Evolutionary conservation across 2,797 vertebrate species (phyloP), one percentile per base, ranked within the genome.

Genomic region (Triplophysa bombifrons): DNA sequence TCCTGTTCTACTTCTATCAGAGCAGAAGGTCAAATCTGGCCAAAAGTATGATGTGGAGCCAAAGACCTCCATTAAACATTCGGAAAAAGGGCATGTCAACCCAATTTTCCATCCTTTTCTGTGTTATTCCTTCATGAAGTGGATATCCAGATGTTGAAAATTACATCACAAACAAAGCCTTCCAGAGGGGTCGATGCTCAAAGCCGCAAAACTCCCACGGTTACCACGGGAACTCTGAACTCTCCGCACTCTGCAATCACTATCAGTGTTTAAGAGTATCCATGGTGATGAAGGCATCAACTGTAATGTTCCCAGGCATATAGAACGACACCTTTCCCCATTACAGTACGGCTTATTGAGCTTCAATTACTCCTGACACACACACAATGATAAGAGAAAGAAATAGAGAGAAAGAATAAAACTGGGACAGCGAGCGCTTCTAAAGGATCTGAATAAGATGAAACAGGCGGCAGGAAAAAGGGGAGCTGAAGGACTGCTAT

Each of bases 401-500:
- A 70, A 38, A 56, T 44, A 27, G 46, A 77, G 56, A 73, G 56
- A 74, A 51, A 48, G 66, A 79, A 67, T 46, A 38, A 69, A 69
- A 30, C 69, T 41, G 22, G 60, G 58, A 77, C n/a, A 80, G 38
- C 80, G 17, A 19, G 79, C 50, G 76, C 44, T 65, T 72, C 44
- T 71, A 44, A 72, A 48, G 74, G 75, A 78, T 44, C 75, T 66
- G 77, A 85, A n/a, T 55, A 83, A 84, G 81, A 86, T 85, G 84
- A 85, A 83, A 83, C 75, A 69, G 73, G 30, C 76, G 48, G 72
- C 58, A 82, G 80, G 81, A 75, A 82, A 83, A 74, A 46, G 67
- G 68, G 56, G 74, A 70, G 74, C 44, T 81, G 80, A 77, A 94
- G 92, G 92, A 92, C 92, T 93, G 95, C 94, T 86, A 88, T 86